Percentiles rank a stretch among this genome's conserved stretches.
These are phyloP conservation scores for Odontamblyopus rebecca DNA, from an alignment of 2,797 vertebrate species.

Conservation along the genomic window DNA sequence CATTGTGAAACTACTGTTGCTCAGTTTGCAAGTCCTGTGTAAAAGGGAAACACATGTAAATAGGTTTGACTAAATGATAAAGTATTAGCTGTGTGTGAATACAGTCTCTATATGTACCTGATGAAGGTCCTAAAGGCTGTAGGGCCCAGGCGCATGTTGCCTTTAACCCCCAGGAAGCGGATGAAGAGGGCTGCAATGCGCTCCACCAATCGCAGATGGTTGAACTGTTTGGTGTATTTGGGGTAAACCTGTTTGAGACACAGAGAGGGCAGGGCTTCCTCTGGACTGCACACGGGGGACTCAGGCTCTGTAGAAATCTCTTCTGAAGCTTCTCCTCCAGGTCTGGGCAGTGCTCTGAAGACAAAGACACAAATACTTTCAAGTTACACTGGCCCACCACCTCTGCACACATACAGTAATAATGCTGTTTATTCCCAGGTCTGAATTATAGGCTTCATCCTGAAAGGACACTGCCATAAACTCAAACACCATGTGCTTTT, in stretches of 20 bases:
- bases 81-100: background rate
- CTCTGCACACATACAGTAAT: background rate
- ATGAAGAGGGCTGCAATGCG: slow-evolving; percentile 88
- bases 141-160: slow-evolving; percentile 89
- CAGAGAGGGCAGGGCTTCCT: slow-evolving; percentile 76
- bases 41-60: slow-evolving; percentile 9
- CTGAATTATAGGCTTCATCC: slow-evolving; percentile 14
- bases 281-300: slow-evolving; percentile 24
- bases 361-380: background rate
- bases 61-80: background rate
- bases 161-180: slow-evolving; percentile 93
- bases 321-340: slow-evolving; percentile 30
- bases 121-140: slow-evolving; percentile 94
- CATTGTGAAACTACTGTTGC: slow-evolving; percentile 90
- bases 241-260: slow-evolving; percentile 96
- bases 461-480: background rate
- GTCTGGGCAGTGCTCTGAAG: slow-evolving; percentile 63
- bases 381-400: background rate
- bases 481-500: slow-evolving; percentile 24
- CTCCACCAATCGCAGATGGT: slow-evolving; percentile 87
- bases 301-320: slow-evolving; percentile 53
- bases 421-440: background rate
- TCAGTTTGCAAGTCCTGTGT: slow-evolving; percentile 89
- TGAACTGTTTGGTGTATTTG: slow-evolving; percentile 92
- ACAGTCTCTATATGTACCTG: slow-evolving; percentile 70